A percentile compares a stretch with the other conserved stretches of the same genome.
Conservation (phyloP, 2,113 vertebrate species). For the Osmerus eperlanus region DNA sequence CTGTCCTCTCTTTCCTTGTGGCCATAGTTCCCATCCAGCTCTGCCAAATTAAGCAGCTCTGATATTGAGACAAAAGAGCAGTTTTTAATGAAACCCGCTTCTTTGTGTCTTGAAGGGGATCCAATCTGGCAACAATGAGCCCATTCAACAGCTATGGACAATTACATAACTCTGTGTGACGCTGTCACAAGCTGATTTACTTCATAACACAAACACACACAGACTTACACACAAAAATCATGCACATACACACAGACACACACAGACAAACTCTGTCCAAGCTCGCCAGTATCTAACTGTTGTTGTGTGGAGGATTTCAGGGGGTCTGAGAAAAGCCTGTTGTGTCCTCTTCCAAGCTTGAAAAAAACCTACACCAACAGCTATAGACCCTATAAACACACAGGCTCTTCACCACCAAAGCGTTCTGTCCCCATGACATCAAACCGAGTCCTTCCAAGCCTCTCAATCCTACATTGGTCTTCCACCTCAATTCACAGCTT, state of each 20-base stretch:
- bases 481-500: conserved; percentile 6
- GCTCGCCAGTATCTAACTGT: conserved; percentile 12
- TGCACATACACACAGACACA: conserved; percentile 2
- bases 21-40: conserved; percentile 24
- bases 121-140: conserved; percentile 47
- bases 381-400: conserved; percentile 10
- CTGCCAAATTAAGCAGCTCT: conserved; percentile 13
- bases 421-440: conserved; percentile 28
- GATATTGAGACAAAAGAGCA: conserved; percentile 31
- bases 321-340: conserved; percentile 37
- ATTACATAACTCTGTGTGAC: conserved; percentile 49
- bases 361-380: conserved; percentile 16
- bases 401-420: conserved; percentile 27
- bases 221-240: background rate
- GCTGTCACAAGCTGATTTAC: conserved; percentile 41
- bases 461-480: conserved; percentile 1
- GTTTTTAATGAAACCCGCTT: conserved; percentile 40
- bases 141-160: conserved; percentile 48
- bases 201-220: conserved; percentile 33
- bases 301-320: conserved; percentile 28
- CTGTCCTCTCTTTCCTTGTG: conserved; percentile 1
- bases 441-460: conserved; percentile 23
- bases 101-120: conserved; percentile 35
- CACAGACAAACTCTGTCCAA: conserved; percentile 4
- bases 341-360: conserved; percentile 13